A percentile compares a stretch with the other conserved stretches of the same genome.
Evolutionary conservation across 2,888 invertebrate genomes (phyloP).

Genomic region (Calliopum simillimum): DNA sequence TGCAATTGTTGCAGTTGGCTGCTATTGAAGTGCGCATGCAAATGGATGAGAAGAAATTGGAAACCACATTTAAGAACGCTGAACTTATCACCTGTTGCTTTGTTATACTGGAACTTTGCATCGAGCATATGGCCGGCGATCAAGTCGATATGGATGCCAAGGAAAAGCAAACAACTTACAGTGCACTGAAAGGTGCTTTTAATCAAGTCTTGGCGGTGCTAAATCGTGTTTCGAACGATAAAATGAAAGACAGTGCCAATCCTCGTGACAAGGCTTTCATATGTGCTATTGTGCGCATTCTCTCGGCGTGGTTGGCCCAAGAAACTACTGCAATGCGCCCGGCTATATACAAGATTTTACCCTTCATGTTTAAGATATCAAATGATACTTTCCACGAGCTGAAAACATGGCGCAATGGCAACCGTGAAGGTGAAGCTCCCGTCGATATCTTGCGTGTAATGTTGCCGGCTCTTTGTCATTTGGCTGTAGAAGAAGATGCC

Average conservation of each 20-base stretch:
- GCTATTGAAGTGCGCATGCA: conserved; percentile 96
- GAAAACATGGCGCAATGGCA: conserved; percentile 76
- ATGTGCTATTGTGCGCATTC: conserved; percentile 85
- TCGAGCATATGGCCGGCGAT: conserved; percentile 84
- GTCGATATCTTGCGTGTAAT: conserved; percentile 83
- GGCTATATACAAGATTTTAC: conserved; percentile 83
- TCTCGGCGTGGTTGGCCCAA: conserved; percentile 91
- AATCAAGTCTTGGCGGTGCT: conserved; percentile 82
- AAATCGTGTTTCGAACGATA: conserved; percentile 79
- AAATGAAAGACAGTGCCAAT: conserved; percentile 76
- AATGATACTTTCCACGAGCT: conserved; percentile 86
- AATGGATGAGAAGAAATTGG: conserved; percentile 86
- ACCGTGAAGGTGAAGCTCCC: conserved; percentile 70
- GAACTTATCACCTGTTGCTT: conserved; percentile 87
- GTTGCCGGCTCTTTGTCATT: conserved; percentile 89
- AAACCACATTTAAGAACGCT: conserved; percentile 80
- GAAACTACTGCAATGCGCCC: conserved; percentile 89
- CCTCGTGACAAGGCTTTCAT: conserved; percentile 81
- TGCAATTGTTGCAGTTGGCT: conserved; percentile 85
- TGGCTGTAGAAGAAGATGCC: conserved; percentile 91
- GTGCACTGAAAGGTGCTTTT: conserved; percentile 89
- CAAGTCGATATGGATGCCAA: conserved; percentile 88
- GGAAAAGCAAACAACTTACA: conserved; percentile 90
- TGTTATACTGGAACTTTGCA: conserved; percentile 81
- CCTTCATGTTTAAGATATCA: conserved; percentile 82